Percentiles rank a stretch among this genome's conserved stretches.
phyloP scores from a whole-genome alignment of 2,888 invertebrate genomes.

The Synanthedon andrenaeformis region DNA sequence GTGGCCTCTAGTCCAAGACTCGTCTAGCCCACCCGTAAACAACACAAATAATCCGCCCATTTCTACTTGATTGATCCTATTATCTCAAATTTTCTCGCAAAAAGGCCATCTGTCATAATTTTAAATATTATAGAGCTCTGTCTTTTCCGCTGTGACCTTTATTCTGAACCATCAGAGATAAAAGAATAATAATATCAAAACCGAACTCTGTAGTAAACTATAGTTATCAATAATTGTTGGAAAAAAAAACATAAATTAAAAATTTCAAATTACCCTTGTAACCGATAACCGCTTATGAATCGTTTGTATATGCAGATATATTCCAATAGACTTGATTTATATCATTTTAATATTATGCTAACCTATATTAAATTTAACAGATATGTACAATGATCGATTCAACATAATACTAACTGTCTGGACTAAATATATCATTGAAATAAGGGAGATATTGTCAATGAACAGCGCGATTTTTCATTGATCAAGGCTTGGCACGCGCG shows the following conservation, averaged over 20 bases:
- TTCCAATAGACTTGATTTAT: constrained; percentile 34
- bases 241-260: constrained; percentile 10
- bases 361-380: constrained; percentile 26
- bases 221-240: no score
- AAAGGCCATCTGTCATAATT: no score
- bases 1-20: no score
- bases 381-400: constrained; percentile 9
- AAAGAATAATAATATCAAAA: no score
- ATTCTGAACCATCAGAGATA: no score
- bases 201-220: no score
- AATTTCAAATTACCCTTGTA: constrained; percentile 23
- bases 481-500: constrained; percentile 41
- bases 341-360: constrained; percentile 53
- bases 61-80: no score
- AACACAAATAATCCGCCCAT: no score
- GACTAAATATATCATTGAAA: constrained; percentile 47
- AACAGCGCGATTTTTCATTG: constrained; percentile 44
- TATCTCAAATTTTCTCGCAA: no score
- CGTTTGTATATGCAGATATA: constrained; percentile 42
- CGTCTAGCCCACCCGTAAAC: no score
- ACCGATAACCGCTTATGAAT: constrained; percentile 28
- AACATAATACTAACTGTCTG: constrained; percentile 15
- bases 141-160: no score
- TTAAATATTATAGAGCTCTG: no score
- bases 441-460: constrained; percentile 49